Percentiles rank a stretch among this genome's conserved stretches.
Conservation (phyloP, 2,888 invertebrate species). For the Latheticus oryzae region DNA sequence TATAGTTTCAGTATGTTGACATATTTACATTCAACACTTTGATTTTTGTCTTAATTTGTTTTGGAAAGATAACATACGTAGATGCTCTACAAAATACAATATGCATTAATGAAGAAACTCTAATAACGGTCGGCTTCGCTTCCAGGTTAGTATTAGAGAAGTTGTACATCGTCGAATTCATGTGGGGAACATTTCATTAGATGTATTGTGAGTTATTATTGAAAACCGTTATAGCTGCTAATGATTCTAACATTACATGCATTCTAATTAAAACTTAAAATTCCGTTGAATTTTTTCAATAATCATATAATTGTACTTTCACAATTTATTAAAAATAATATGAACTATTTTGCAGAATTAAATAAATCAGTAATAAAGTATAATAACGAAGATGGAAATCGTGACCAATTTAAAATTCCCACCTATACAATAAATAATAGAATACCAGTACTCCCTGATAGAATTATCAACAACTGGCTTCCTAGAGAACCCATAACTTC, state of each 20-base stretch:
- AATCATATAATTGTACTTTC: not conserved
- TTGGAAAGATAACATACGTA: conserved; percentile 2
- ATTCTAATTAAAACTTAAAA: conserved; percentile 12
- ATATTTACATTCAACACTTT: conserved; percentile 22
- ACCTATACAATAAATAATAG: conserved; percentile 28
- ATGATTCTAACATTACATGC: conserved; percentile 34
- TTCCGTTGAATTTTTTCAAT: conserved; percentile 4
- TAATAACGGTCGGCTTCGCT: conserved; percentile 35
- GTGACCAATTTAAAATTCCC: conserved; percentile 31
- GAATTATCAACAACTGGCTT: conserved; percentile 26
- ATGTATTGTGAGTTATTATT: conserved; percentile 39
- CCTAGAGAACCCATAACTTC: conserved; percentile 28
- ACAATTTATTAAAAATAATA: too few relatives aligned
- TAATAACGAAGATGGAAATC: conserved; percentile 16
- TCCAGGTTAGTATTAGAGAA: conserved; percentile 31
- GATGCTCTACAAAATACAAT: conserved; percentile 31
- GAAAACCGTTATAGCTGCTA: conserved; percentile 36
- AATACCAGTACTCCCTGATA: conserved; percentile 15
- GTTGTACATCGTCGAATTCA: conserved; percentile 33
- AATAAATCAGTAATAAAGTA: conserved; percentile 8
- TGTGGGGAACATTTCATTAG: conserved; percentile 37
- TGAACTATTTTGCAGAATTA: conserved; percentile 5
- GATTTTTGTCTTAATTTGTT: conserved; percentile 18
- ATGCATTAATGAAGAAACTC: conserved; percentile 37
- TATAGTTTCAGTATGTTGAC: conserved; percentile 21